A percentile compares a stretch with the other conserved stretches of the same genome.
phyloP scores from a whole-genome alignment of 1,140 invertebrate genomes.

The Luehdorfia chinensis region DNA sequence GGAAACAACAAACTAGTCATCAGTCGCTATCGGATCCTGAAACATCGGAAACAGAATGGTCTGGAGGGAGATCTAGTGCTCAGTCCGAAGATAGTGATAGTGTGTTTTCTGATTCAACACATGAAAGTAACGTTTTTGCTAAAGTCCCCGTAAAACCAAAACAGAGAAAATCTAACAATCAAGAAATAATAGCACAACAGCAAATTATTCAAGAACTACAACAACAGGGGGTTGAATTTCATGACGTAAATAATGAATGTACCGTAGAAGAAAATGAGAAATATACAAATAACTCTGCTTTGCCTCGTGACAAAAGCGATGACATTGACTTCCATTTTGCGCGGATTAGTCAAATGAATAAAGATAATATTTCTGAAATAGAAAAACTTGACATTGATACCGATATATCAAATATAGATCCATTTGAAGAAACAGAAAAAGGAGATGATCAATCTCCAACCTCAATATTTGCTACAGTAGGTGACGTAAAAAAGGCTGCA shows the following conservation, averaged over 20 bases:
- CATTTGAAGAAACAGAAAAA: conserved; percentile 80
- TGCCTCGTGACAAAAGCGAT: conserved; percentile 68
- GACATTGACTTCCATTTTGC: conserved; percentile 74
- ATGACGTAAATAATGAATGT: conserved; percentile 45
- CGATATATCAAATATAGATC: conserved; percentile 78
- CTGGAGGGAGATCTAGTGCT: conserved; percentile 80
- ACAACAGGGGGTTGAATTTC: conserved; percentile 64
- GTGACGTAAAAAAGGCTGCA: conserved; percentile 82
- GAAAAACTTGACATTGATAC: conserved; percentile 76
- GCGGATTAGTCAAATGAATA: conserved; percentile 69
- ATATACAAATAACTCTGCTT: conserved; percentile 30
- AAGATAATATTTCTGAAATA: conserved; percentile 68
- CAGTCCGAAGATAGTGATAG: conserved; percentile 85
- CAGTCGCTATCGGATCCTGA: conserved; percentile 86
- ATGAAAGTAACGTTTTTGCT: conserved; percentile 80
- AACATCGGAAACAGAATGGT: conserved; percentile 87
- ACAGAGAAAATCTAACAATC: conserved; percentile 71
- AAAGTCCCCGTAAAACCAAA: conserved; percentile 79
- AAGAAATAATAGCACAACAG: conserved; percentile 73
- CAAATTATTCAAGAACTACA: conserved; percentile 71
- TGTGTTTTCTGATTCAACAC: conserved; percentile 81
- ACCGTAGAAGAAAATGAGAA: conserved; percentile 60
- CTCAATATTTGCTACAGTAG: conserved; percentile 84
- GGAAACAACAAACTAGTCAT: conserved; percentile 78
- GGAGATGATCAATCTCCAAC: conserved; percentile 80